Base-by-base conservation (phyloP, 2,797 vertebrate species). In the Austrolebias charrua region DNA sequence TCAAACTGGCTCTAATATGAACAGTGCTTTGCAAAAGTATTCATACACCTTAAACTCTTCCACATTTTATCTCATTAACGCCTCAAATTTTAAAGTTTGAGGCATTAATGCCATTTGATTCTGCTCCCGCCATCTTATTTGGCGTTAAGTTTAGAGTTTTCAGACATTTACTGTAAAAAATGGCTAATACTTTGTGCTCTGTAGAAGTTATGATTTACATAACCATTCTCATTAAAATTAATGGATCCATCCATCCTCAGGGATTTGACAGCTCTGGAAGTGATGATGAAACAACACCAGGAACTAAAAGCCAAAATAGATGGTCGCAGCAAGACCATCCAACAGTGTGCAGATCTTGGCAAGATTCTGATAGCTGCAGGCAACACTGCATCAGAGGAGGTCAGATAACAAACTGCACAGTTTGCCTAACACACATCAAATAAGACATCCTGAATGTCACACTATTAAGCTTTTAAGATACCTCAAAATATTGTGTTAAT, bases 241-340 rank as follows among this genome's bases (percentile, higher is more conserved):
- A 35, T 0, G 29, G n/a, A 59, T 69, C 28, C 28, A 1, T 63
- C 29, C 18, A 51, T 73, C 69, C 49, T 71, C 64, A 98, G 96
- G 87, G 97, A 98, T 16, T 89, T 94, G 55, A 94, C 92, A 0
- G 92, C 94, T 0, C 92, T 96, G 8, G 95, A 96, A 61, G 81
- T 92, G 63, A 94, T 96, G 88, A 95, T 96, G 79, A 95, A 93
- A 86, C 95, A 97, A 85, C 97, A 98, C 77, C 95, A 96, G 78
- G 93, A 95, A 55, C 90, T 98, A 76, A 97, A 95, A 89, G 93
- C 92, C 0, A 97, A 98, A 90, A 92, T 98, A 53, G 96, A 98
- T 33, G 94, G 95, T 18, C 93, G 96, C 69, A 93, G 92, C 1
- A 95, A 95, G 88, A 94, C 93, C 86, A 94, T 98, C 66, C 93